phyloP scores from a whole-genome alignment of 1,140 invertebrate genomes.

The Anastrepha obliqua region DNA sequence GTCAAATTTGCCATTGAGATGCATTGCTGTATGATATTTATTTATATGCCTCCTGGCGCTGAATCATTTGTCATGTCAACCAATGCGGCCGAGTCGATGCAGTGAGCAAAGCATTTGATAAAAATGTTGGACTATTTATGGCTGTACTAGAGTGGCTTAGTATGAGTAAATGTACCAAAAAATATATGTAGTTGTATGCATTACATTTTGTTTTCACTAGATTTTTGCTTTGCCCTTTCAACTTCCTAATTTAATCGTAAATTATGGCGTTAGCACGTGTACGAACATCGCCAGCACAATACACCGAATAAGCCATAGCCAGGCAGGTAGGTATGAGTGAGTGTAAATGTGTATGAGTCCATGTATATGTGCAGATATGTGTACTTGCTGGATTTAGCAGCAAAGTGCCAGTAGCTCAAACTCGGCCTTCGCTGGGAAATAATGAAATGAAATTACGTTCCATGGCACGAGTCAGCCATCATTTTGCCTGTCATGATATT shows the following conservation, averaged over 20 bases:
- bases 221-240: slow-evolving; percentile 55
- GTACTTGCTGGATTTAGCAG: neutral
- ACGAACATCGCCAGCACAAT: neutral
- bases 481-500: slow-evolving; percentile 18
- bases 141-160: slow-evolving; percentile 22
- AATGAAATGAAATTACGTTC: slow-evolving; percentile 36
- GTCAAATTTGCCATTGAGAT: neutral
- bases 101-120: neutral
- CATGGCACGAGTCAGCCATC: slow-evolving; percentile 21
- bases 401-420: neutral
- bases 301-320: neutral
- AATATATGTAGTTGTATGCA: neutral
- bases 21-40: neutral
- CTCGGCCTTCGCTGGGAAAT: neutral
- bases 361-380: neutral
- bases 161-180: neutral
- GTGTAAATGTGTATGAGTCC: neutral
- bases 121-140: slow-evolving; percentile 24
- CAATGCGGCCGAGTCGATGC: neutral
- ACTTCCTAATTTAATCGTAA: slow-evolving; percentile 59
- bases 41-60: neutral
- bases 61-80: slow-evolving; percentile 44
- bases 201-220: neutral
- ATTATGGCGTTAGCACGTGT: slow-evolving; percentile 58
- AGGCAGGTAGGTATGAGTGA: neutral